Evolutionary conservation across 2,797 vertebrate species (phyloP).

Genomic region (Eulemur rubriventer): DNA sequence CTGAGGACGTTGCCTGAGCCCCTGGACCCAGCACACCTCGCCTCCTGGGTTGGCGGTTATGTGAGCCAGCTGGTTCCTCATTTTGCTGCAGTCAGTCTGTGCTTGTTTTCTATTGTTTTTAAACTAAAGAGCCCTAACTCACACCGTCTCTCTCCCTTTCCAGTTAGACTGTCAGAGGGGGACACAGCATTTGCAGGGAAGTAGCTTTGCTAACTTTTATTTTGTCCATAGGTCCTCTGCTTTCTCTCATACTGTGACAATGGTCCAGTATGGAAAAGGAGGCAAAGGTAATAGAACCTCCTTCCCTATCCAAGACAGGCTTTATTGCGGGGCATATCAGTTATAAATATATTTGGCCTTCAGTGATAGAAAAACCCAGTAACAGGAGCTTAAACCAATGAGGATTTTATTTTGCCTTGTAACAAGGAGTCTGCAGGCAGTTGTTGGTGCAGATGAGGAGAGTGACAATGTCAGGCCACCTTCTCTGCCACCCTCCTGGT

Average conservation of each 20-base stretch:
- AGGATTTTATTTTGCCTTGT: not conserved
- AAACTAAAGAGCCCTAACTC: not conserved
- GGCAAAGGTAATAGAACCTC: not conserved
- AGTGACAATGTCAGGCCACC: not conserved
- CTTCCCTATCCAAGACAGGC: not conserved
- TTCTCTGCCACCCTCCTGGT: not conserved
- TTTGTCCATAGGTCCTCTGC: not conserved
- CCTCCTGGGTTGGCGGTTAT: not conserved
- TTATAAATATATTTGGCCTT: not conserved
- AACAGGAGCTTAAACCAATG: not conserved
- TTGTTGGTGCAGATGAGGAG: not conserved
- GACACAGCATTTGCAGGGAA: not conserved
- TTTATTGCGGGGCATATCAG: not conserved
- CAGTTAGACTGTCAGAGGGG: not conserved
- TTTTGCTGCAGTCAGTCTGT: not conserved
- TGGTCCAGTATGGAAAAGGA: not conserved
- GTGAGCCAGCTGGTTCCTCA: not conserved
- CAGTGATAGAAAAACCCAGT: not conserved
- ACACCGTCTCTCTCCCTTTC: not conserved
- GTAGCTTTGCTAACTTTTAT: not conserved
- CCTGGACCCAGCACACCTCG: not conserved
- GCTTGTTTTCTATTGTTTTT: slow-evolving; percentile 1
- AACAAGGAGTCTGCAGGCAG: not conserved
- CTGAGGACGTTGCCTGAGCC: not conserved
- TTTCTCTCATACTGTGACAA: not conserved